phyloP scores from a whole-genome alignment of 2,888 invertebrate genomes.

The Drosophila atripex region DNA sequence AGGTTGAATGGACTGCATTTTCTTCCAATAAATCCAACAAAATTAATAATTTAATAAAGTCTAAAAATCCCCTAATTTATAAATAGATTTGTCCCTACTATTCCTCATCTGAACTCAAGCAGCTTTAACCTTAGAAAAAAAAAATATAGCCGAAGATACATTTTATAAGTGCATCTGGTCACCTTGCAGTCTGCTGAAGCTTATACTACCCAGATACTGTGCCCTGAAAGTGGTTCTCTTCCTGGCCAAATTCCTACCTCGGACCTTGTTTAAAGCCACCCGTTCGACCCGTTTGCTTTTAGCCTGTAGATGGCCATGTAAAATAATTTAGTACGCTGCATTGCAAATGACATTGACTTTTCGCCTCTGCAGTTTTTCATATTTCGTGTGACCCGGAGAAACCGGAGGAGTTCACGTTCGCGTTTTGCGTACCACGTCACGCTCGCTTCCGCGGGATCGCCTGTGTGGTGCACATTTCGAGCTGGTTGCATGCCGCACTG shows the following conservation, averaged over 20 bases:
- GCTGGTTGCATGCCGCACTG: conserved; percentile 57
- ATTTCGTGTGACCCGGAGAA: conserved; percentile 47
- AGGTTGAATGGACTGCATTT: no score
- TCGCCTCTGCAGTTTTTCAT: conserved; percentile 59
- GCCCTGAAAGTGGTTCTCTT: conserved; percentile 10
- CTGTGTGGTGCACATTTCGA: conserved; percentile 71
- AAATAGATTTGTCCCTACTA: no score
- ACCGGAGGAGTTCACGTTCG: conserved; percentile 12
- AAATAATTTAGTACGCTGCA: conserved; percentile 67
- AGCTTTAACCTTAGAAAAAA: not conserved
- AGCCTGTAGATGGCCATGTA: conserved; percentile 42
- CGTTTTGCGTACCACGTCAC: conserved; percentile 55
- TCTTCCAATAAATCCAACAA: no score
- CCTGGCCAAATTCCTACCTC: not conserved
- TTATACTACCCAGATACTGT: not conserved
- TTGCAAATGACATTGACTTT: conserved; percentile 66
- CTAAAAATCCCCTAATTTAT: no score
- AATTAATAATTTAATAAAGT: no score
- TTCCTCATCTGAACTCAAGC: no score
- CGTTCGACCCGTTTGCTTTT: not conserved
- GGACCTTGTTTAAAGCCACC: conserved; percentile 16
- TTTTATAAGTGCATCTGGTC: not conserved
- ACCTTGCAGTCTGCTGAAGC: conserved; percentile 31
- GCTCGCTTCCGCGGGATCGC: conserved; percentile 65
- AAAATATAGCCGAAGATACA: not conserved